Conservation (phyloP, 2,113 vertebrate species). For the Mustela lutreola region DNA sequence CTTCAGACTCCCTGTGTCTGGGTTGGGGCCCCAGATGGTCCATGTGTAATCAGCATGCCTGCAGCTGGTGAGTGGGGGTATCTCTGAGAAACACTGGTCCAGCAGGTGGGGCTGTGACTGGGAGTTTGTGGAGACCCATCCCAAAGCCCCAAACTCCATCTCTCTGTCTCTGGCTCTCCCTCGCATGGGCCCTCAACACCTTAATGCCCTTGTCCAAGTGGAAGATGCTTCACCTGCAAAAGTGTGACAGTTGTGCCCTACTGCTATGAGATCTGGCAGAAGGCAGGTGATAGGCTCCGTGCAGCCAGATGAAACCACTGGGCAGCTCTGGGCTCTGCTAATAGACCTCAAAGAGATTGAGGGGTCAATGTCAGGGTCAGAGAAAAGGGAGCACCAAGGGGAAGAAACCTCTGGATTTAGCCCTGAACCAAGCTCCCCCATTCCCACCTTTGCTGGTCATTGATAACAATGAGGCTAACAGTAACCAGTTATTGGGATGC, state of each 20-base stretch:
- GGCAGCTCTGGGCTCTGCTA: neutral
- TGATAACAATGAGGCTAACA: neutral
- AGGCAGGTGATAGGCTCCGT: neutral
- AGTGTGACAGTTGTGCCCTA: neutral
- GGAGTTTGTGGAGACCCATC: neutral
- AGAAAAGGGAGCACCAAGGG: neutral
- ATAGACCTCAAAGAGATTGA: too few relatives aligned
- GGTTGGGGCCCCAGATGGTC: neutral
- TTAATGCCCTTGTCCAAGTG: neutral
- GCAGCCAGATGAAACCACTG: neutral
- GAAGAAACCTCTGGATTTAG: neutral
- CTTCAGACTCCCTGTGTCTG: neutral
- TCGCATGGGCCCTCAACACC: neutral
- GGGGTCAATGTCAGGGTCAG: neutral
- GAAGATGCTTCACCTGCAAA: neutral
- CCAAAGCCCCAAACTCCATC: neutral
- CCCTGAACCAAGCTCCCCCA: neutral
- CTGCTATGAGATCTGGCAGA: neutral
- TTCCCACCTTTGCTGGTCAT: neutral
- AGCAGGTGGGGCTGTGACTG: neutral
- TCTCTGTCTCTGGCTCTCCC: neutral
- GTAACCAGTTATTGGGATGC: too few relatives aligned
- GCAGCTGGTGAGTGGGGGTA: neutral
- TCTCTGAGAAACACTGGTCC: neutral
- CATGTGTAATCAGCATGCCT: neutral